phyloP scores from a whole-genome alignment of 2,797 vertebrate species.

The Carcharodon carcharias region DNA sequence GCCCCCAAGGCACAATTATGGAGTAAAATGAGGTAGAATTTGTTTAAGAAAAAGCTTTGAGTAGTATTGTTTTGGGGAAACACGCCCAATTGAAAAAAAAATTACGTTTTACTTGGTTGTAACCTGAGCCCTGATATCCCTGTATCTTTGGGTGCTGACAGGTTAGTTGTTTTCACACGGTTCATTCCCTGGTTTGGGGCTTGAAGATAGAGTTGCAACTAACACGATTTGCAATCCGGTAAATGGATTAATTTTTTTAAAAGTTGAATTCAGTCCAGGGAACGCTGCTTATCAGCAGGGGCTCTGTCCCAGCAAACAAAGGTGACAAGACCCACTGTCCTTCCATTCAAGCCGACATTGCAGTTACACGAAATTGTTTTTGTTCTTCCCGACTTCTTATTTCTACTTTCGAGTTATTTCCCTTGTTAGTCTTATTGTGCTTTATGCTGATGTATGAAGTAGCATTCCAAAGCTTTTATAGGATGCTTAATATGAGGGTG shows the following conservation, averaged over 20 bases:
- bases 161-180: not conserved
- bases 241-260: not conserved
- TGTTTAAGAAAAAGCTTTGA: not conserved
- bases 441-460: not conserved
- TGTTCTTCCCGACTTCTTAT: not conserved
- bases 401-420: constrained; percentile 6
- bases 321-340: not conserved
- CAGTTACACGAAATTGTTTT: not conserved
- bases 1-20: not conserved
- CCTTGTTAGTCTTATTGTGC: not conserved
- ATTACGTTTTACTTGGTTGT: not conserved
- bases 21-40: not conserved
- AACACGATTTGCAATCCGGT: not conserved
- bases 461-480: not conserved
- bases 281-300: not conserved
- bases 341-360: not conserved
- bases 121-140: not conserved
- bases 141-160: not conserved
- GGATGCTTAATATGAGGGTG: not conserved
- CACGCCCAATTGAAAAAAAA: not conserved
- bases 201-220: not conserved
- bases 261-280: not conserved
- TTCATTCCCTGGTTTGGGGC: not conserved
- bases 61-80: not conserved
- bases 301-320: not conserved